These are phyloP conservation scores for Hormaphis cornu DNA, from an alignment of 1,140 invertebrate species.

Conservation along the genomic window DNA sequence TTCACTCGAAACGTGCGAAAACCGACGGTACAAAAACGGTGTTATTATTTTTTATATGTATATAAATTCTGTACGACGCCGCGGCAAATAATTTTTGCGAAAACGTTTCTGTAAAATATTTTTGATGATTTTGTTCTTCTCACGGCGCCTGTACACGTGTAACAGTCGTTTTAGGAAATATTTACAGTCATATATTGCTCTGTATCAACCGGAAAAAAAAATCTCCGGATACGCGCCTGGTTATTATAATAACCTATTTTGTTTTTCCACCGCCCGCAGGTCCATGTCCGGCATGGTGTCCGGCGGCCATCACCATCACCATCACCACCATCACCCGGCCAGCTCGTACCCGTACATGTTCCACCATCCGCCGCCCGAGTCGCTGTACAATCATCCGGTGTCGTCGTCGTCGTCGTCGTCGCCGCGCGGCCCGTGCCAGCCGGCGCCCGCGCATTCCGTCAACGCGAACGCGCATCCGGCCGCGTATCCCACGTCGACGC, in stretches of 20 bases:
- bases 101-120: no score
- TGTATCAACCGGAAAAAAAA: no score
- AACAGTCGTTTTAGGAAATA: no score
- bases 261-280: background rate
- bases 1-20: no score
- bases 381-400: constrained; percentile 18
- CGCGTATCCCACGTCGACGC: constrained; percentile 31
- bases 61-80: no score
- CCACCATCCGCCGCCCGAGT: constrained; percentile 59
- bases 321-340: constrained; percentile 42
- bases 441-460: constrained; percentile 51
- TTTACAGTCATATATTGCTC: no score
- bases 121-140: no score
- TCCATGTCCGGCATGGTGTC: constrained; percentile 29
- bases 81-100: no score
- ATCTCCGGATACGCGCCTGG: no score
- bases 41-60: no score
- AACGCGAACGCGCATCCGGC: constrained; percentile 41
- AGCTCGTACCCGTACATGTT: constrained; percentile 80
- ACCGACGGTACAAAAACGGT: no score
- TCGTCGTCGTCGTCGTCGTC: constrained; percentile 38
- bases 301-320: constrained; percentile 38
- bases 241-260: background rate
- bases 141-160: no score
- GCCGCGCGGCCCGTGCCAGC: constrained; percentile 36